Conservation (phyloP, 2,113 vertebrate species). For the Oryzias celebensis region DNA sequence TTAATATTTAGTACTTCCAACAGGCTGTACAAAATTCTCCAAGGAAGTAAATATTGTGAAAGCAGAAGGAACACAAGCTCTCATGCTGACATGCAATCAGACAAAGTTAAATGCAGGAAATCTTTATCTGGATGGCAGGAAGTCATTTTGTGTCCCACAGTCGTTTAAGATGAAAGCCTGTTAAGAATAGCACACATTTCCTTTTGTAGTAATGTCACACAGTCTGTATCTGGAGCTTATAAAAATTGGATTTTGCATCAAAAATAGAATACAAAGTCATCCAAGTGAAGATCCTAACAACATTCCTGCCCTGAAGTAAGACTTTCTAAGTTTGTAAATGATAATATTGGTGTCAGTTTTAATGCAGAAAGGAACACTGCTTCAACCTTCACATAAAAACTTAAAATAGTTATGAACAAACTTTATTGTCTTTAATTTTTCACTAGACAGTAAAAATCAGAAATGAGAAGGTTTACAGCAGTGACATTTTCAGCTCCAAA, state of each 20-base stretch:
- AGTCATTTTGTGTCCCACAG: constrained; percentile 51
- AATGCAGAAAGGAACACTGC: constrained; percentile 31
- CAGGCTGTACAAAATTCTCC: neutral
- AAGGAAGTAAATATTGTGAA: constrained; percentile 7
- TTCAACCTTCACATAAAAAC: constrained; percentile 24
- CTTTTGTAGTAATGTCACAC: constrained; percentile 13
- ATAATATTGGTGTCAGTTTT: neutral
- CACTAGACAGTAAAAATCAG: constrained; percentile 39
- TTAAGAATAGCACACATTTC: constrained; percentile 40
- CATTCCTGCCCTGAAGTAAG: too few species aligned
- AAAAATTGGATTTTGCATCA: neutral
- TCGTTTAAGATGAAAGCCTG: constrained; percentile 42
- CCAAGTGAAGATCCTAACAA: neutral
- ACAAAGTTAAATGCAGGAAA: constrained; percentile 59
- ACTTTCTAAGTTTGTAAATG: too few species aligned
- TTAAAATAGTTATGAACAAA: constrained; percentile 40
- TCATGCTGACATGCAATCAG: constrained; percentile 10
- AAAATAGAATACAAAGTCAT: neutral
- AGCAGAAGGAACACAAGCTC: constrained; percentile 7
- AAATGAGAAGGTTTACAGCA: constrained; percentile 37
- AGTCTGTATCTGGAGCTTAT: neutral
- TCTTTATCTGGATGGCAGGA: constrained; percentile 56
- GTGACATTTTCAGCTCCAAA: constrained; percentile 38
- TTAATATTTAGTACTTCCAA: too few species aligned
- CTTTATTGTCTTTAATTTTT: constrained; percentile 43